phyloP scores from a whole-genome alignment of 2,888 invertebrate species.

The Drosophila quinaria region DNA sequence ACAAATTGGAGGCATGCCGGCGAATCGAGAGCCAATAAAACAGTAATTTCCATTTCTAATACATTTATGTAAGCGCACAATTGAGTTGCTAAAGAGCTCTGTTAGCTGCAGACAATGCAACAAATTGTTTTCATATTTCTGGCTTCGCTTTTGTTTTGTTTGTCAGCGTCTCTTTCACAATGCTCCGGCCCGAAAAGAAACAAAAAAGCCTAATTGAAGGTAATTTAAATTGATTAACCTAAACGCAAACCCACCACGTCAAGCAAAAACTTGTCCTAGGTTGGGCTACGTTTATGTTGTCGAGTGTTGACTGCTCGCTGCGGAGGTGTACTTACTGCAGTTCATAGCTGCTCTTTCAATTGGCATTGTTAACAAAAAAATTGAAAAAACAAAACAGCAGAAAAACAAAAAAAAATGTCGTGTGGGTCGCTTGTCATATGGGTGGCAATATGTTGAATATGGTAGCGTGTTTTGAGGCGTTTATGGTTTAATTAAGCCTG shows the following conservation, averaged over 20 bases:
- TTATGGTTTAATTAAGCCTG: conserved; percentile 76
- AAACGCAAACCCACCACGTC: conserved; percentile 56
- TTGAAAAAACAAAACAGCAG: conserved; percentile 25
- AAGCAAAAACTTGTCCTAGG: conserved; percentile 50
- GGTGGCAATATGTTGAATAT: conserved; percentile 67
- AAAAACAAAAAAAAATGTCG: conserved; percentile 35
- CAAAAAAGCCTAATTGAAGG: conserved; percentile 77
- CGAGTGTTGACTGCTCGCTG: conserved; percentile 24
- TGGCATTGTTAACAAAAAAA: conserved; percentile 64
- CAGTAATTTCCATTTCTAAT: conserved; percentile 46
- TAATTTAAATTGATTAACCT: conserved; percentile 80
- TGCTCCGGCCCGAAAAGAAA: conserved; percentile 35
- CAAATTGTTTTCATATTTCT: conserved; percentile 51
- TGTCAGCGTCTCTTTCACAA: conserved; percentile 38
- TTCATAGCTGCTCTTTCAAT: conserved; percentile 63
- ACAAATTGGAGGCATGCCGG: conserved; percentile 53
- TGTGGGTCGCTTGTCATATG: conserved; percentile 63
- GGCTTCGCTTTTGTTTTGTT: conserved; percentile 17
- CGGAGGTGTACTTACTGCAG: conserved; percentile 61
- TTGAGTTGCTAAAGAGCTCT: conserved; percentile 48
- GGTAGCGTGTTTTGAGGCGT: conserved; percentile 77
- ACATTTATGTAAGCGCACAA: conserved; percentile 47
- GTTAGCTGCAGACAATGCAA: conserved; percentile 40
- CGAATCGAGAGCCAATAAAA: conserved; percentile 38
- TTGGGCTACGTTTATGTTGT: conserved; percentile 44